phyloP scores from a whole-genome alignment of 2,797 vertebrate species.

The Nothura maculosa region DNA sequence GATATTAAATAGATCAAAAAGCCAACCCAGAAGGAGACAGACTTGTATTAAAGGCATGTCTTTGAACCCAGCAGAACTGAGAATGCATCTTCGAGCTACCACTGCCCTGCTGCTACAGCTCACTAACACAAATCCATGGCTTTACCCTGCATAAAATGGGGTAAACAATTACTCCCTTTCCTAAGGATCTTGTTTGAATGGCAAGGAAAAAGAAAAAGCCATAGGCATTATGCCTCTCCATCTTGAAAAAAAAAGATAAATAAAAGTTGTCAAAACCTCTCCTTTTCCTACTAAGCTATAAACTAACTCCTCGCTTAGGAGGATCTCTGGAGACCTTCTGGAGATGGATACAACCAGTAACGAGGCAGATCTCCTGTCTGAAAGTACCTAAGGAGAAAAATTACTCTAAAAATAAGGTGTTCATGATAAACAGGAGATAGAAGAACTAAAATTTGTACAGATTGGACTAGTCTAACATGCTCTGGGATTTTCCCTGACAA shows the following conservation, averaged over 20 bases:
- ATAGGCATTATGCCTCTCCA: background rate
- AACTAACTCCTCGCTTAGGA: background rate
- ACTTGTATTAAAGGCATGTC: background rate
- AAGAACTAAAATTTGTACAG: background rate
- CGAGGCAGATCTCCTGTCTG: background rate
- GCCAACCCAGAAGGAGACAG: rapidly evolving
- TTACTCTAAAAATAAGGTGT: background rate
- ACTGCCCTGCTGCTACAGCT: background rate
- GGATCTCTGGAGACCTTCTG: background rate
- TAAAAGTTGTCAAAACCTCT: background rate
- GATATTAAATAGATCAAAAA: background rate
- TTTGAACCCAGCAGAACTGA: background rate
- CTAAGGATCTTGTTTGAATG: background rate
- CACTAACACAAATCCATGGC: background rate
- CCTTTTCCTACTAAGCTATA: background rate
- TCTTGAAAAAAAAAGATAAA: background rate
- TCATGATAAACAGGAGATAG: background rate
- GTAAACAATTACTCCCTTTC: background rate
- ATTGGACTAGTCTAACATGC: background rate
- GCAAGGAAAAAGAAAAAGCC: background rate
- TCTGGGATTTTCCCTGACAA: background rate
- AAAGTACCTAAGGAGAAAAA: background rate
- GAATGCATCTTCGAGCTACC: background rate
- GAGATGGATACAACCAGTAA: background rate
- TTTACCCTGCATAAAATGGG: background rate